Conservation (phyloP, 2,888 invertebrate species). For the Spilarctia lutea region DNA sequence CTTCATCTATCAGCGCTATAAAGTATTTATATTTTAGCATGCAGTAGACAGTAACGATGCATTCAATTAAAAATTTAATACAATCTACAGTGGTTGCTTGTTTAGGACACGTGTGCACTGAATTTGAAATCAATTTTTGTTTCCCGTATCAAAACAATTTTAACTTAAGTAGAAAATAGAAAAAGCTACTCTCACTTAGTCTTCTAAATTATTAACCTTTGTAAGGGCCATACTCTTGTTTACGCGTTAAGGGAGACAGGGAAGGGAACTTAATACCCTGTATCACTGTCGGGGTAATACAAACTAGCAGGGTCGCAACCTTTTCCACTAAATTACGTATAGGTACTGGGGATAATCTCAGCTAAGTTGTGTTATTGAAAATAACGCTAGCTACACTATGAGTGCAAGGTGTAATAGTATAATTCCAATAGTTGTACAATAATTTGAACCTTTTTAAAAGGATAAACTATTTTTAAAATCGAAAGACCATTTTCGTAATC, state of each 20-base stretch:
- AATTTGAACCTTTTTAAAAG: too few species aligned
- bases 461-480: too few species aligned
- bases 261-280: constrained; percentile 85
- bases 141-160: constrained; percentile 71
- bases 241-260: constrained; percentile 84
- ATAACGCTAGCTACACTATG: constrained; percentile 59
- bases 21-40: neutral
- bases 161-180: constrained; percentile 78
- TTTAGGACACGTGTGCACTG: constrained; percentile 40
- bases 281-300: constrained; percentile 85
- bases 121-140: constrained; percentile 54
- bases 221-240: constrained; percentile 84
- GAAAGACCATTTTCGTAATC: too few species aligned
- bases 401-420: constrained; percentile 62
- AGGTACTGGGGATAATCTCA: constrained; percentile 82
- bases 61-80: neutral
- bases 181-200: constrained; percentile 76
- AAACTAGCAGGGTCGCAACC: constrained; percentile 85
- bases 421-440: too few species aligned
- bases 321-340: constrained; percentile 86
- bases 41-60: neutral
- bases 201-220: constrained; percentile 85
- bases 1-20: neutral
- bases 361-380: constrained; percentile 78
- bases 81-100: constrained; percentile 24